phyloP scores from a whole-genome alignment of 2,797 vertebrate genomes.

The Sebastes taczanowskii region DNA sequence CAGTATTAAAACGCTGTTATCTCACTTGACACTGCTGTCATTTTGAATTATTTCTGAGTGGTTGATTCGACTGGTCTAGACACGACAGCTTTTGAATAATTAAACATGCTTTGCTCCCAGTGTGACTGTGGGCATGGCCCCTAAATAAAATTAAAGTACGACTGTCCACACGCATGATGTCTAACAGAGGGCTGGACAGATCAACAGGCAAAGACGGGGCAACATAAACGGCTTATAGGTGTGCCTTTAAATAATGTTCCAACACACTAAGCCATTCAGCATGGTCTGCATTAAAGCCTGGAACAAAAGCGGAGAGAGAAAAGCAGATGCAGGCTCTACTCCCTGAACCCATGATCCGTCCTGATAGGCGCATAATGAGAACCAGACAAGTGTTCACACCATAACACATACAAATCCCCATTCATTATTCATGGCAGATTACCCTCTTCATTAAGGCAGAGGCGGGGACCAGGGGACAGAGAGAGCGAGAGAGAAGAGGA shows the following conservation, averaged over 20 bases:
- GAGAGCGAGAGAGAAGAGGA: conserved; percentile 38
- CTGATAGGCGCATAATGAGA: conserved; percentile 82
- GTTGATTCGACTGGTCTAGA: conserved; percentile 38
- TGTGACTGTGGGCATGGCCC: conserved; percentile 13
- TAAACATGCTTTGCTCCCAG: conserved; percentile 20
- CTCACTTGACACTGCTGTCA: conserved; percentile 64
- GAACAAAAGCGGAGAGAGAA: conserved; percentile 73
- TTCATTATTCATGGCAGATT: conserved; percentile 84
- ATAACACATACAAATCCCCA: conserved; percentile 78
- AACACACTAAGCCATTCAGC: conserved; percentile 57
- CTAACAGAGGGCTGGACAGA: conserved; percentile 36
- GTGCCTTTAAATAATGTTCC: conserved; percentile 67
- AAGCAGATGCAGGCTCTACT: conserved; percentile 72
- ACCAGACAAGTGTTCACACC: conserved; percentile 80
- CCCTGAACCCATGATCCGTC: conserved; percentile 73
- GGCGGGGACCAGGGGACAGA: conserved; percentile 52
- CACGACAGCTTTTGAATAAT: conserved; percentile 57
- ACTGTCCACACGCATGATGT: conserved; percentile 19
- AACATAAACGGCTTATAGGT: conserved; percentile 66
- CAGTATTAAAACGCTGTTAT: conserved; percentile 41
- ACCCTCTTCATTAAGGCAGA: conserved; percentile 79
- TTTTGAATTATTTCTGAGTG: conserved; percentile 51
- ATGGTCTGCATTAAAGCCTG: conserved; percentile 69
- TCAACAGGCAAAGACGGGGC: conserved; percentile 40
- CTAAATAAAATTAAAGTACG: conserved; percentile 27